Percentiles rank a stretch among this genome's conserved stretches.
These are phyloP conservation scores for Microplitis demolitor DNA, from an alignment of 1,140 invertebrate species.

Conservation along the genomic window DNA sequence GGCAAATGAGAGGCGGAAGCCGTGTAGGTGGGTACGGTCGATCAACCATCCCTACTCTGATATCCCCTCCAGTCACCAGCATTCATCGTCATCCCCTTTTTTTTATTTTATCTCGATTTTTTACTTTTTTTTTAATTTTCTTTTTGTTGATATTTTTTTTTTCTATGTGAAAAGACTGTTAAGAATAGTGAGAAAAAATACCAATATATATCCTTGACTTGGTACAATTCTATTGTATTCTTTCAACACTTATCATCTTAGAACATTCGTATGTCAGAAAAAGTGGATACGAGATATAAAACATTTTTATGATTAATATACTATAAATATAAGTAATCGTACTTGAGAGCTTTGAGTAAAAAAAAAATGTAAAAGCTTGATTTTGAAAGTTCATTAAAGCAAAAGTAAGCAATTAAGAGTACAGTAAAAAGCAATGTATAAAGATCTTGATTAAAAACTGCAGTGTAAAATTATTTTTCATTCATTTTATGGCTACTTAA, in stretches of 20 bases:
- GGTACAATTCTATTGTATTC: not conserved
- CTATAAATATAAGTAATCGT: too few relatives aligned
- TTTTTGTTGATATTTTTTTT: not conserved
- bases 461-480: not conserved
- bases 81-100: conserved; percentile 5
- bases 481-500: not conserved
- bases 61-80: conserved; percentile 13
- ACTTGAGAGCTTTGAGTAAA: too few relatives aligned
- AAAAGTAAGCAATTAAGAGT: not conserved
- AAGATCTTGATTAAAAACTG: not conserved
- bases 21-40: conserved; percentile 42
- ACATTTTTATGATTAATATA: not conserved
- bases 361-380: too few relatives aligned
- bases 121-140: conserved; percentile 2
- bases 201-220: not conserved
- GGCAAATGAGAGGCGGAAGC: conserved; percentile 40
- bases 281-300: not conserved
- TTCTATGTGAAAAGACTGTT: not conserved
- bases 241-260: not conserved
- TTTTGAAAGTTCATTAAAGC: too few relatives aligned
- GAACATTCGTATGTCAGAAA: not conserved
- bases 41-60: conserved; percentile 47
- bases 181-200: conserved; percentile 3
- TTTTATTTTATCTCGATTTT: not conserved
- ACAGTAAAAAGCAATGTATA: not conserved